phyloP scores from a whole-genome alignment of 2,113 vertebrate species.

The Raja brachyura region DNA sequence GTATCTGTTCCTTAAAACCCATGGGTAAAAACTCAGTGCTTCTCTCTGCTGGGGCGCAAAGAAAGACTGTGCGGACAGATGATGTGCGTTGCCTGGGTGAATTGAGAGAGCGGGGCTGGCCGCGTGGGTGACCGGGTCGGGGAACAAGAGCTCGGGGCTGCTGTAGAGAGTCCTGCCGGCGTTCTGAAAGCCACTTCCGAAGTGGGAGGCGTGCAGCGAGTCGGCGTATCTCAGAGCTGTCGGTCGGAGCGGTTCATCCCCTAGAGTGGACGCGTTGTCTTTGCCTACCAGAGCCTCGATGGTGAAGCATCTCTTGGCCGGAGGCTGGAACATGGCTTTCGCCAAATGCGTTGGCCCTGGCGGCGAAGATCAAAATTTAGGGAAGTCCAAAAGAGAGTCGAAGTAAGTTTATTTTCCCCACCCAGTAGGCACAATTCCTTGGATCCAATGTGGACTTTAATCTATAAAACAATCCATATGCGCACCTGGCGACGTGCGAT shows the following conservation, averaged over 20 bases:
- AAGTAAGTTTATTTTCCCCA: neutral
- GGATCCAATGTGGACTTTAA: conserved; percentile 44
- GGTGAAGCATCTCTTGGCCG: conserved; percentile 59
- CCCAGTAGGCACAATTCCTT: conserved; percentile 27
- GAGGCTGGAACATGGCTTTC: conserved; percentile 55
- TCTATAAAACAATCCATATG: conserved; percentile 50
- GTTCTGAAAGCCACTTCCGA: conserved; percentile 62
- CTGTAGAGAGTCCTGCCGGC: conserved; percentile 58
- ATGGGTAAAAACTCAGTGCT: conserved; percentile 64
- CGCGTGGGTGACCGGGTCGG: conserved; percentile 55
- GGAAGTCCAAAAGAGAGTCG: neutral
- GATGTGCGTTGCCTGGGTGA: conserved; percentile 50
- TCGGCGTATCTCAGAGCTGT: conserved; percentile 59
- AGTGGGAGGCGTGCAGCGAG: conserved; percentile 56
- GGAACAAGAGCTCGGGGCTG: conserved; percentile 61
- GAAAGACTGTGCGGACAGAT: conserved; percentile 60
- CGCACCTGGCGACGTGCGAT: conserved; percentile 12
- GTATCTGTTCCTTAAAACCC: conserved; percentile 60
- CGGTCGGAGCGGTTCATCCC: conserved; percentile 60
- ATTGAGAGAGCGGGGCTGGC: conserved; percentile 42
- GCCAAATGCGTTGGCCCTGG: conserved; percentile 21
- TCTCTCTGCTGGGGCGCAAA: conserved; percentile 62
- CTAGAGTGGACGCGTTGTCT: conserved; percentile 50
- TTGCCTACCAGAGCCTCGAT: conserved; percentile 68
- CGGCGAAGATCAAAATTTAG: conserved; percentile 16